Conservation (phyloP, 2,797 vertebrate species). For the Premnoplex brunnescens region DNA sequence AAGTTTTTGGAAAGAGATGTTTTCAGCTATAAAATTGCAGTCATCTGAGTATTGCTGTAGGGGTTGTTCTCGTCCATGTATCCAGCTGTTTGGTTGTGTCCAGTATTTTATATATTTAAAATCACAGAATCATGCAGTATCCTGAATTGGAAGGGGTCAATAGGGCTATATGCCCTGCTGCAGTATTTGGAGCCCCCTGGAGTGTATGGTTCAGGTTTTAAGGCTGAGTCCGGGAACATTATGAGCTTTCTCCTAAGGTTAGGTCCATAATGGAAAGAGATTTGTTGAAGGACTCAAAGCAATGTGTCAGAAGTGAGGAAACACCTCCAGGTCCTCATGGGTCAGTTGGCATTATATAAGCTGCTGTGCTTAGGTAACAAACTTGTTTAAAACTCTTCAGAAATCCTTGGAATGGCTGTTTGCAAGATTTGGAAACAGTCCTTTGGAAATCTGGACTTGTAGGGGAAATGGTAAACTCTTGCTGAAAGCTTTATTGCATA, state of each 20-base stretch:
- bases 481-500: not conserved
- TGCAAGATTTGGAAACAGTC: not conserved
- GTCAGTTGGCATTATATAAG: not conserved
- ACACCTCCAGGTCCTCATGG: not conserved
- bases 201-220: not conserved
- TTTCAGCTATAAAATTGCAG: not conserved
- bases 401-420: not conserved
- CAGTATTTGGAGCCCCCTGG: not conserved
- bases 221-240: not conserved
- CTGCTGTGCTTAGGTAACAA: not conserved
- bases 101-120: not conserved
- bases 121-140: not conserved
- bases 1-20: not conserved
- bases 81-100: not conserved
- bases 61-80: not conserved
- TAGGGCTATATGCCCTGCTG: accelerated
- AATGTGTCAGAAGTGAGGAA: not conserved
- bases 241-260: not conserved
- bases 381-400: not conserved
- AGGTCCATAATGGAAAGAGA: no score
- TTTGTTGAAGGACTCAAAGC: not conserved
- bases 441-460: not conserved
- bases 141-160: not conserved
- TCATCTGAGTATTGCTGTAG: not conserved
- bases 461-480: not conserved